Evolutionary conservation across 2,113 vertebrate genomes (phyloP), one percentile per base, ranked within the genome.

Genomic region (Epinephelus lanceolatus): DNA sequence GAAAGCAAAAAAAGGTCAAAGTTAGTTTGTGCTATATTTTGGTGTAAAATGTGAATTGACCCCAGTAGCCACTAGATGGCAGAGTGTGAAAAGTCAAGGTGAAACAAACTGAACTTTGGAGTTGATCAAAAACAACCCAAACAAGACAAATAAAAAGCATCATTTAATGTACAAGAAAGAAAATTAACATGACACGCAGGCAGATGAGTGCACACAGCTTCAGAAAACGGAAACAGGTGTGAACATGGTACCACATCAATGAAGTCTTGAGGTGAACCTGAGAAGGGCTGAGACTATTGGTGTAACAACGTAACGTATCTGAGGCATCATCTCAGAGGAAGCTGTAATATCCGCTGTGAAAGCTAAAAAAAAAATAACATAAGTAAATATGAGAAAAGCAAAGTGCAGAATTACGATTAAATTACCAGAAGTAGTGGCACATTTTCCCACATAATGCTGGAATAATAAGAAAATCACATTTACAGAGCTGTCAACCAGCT

Each of bases 101-200:
- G 1, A 14, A 69, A 30, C 13, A 33, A 45, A 3, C n/a, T 7
- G 25, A 45, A 57, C 9, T 40, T 67, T 2, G 9, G 9, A 59
- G n/a, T 4, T 12, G 33, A 47, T 51, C 1, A 72, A 78, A 85
- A 87, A 77, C 47, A 70, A 65, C 0, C 8, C 45, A 51, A 55
- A 85, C 23, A 63, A 75, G 37, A 82, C 61, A 66, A 85, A 81
- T 88, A 88, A 78, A 90, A 94, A 84, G 84, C 84, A 89, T 66
- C 17, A 47, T 94, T 93, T 94, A 92, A 93, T 93, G 70, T 87
- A 87, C 78, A 86, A 81, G 79, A 75, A 42, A 74, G 27, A 67
- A 80, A 87, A 86, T 71, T 30, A 85, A 83, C 66, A 80, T 71
- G 61, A 53, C 40, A 61, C 5, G 30, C 53, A 83, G 82, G 68